Evolutionary conservation across 1,140 invertebrate species (phyloP).

Genomic region (Myzus persicae): DNA sequence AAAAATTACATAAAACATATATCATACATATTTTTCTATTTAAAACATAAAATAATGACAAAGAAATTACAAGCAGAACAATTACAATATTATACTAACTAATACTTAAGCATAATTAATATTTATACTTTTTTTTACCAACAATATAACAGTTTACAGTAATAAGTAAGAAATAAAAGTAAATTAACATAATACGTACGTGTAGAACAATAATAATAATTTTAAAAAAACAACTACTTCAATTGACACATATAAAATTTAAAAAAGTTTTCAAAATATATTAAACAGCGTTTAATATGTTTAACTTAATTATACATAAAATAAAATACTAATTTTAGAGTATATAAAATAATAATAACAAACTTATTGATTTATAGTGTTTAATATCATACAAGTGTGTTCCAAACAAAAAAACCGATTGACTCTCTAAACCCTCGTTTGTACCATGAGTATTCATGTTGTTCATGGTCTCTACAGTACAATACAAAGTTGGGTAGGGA

Average conservation of each 20-base stretch:
- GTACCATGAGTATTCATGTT: neutral
- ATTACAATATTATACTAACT: neutral
- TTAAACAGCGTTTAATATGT: neutral
- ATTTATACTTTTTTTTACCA: slow-evolving; percentile 21
- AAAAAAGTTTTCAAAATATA: slow-evolving; percentile 13
- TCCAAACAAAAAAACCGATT: neutral
- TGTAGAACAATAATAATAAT: neutral
- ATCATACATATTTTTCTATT: neutral
- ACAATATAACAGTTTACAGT: slow-evolving; percentile 41
- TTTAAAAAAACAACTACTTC: slow-evolving; percentile 13
- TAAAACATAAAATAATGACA: neutral
- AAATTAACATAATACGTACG: neutral
- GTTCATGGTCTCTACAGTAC: neutral
- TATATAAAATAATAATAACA: slow-evolving; percentile 2
- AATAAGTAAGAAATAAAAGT: slow-evolving; percentile 34
- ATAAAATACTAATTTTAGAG: neutral
- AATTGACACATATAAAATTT: slow-evolving; percentile 22
- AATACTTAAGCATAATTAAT: slow-evolving; percentile 23
- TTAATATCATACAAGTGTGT: neutral
- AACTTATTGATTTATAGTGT: neutral
- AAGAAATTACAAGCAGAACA: neutral
- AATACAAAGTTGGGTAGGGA: neutral
- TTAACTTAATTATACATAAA: slow-evolving; percentile 14
- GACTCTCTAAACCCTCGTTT: neutral
- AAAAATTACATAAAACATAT: neutral